phyloP scores from a whole-genome alignment of 23 tunicate genomes.

The Trididemnum miniatum region DNA sequence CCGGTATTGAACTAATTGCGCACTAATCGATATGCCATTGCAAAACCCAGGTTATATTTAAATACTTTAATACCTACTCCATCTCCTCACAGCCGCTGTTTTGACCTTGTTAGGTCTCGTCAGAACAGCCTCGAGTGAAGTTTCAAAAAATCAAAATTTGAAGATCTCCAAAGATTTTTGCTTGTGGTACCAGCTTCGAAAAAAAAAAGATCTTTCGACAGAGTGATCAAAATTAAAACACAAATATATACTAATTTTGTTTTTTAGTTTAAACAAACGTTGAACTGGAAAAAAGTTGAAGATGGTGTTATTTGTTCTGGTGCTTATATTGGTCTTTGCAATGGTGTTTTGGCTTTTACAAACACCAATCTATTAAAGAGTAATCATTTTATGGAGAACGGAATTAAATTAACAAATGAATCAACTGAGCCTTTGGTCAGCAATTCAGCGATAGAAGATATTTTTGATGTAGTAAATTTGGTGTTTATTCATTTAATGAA shows the following conservation, averaged over 20 bases:
- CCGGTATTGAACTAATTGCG: too few species aligned
- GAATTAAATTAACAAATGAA: background rate
- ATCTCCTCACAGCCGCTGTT: too few species aligned
- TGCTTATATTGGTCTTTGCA: conserved; percentile 6
- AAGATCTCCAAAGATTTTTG: too few species aligned
- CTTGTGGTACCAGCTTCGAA: too few species aligned
- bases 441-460: background rate
- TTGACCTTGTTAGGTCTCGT: too few species aligned
- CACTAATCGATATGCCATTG: too few species aligned
- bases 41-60: too few species aligned
- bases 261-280: background rate
- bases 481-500: background rate
- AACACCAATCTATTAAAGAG: background rate
- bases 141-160: too few species aligned
- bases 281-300: background rate
- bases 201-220: too few species aligned
- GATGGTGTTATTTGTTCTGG: background rate
- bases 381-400: background rate
- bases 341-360: conserved; percentile 3
- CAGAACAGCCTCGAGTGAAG: too few species aligned
- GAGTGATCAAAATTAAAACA: background rate
- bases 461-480: background rate
- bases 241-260: background rate
- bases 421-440: background rate
- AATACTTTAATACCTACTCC: too few species aligned